These are phyloP conservation scores for Phallusia fumigata DNA, from an alignment of 23 tunicate genomes.

Conservation along the genomic window DNA sequence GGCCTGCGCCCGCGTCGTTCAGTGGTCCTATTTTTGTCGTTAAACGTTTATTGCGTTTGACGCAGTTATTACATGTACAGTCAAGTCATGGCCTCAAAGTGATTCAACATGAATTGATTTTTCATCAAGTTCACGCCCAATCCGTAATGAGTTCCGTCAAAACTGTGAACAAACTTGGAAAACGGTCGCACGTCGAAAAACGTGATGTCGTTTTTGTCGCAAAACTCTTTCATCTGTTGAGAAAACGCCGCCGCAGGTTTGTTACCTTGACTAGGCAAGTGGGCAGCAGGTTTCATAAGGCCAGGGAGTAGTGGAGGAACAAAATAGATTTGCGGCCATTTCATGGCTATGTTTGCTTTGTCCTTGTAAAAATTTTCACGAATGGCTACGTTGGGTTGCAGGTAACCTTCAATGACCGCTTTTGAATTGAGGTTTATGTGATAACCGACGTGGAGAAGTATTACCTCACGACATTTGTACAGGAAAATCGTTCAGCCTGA, in stretches of 20 bases:
- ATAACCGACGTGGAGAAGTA: not conserved
- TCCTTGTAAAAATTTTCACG: not conserved
- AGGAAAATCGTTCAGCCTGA: slow-evolving; percentile 15
- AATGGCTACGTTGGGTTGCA: not conserved
- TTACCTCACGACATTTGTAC: not conserved
- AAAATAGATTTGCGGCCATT: slow-evolving; percentile 20
- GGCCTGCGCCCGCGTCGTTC: no score
- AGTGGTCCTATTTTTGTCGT: no score
- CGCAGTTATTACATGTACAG: no score
- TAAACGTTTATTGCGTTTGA: no score
- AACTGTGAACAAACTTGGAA: slow-evolving; percentile 42
- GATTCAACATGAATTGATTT: slow-evolving; percentile 55
- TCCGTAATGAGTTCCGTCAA: slow-evolving; percentile 82
- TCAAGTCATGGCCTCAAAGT: slow-evolving; percentile 24
- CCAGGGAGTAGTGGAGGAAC: slow-evolving; percentile 17
- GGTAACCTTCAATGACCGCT: not conserved
- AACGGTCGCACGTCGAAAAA: slow-evolving; percentile 38
- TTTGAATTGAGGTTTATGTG: not conserved
- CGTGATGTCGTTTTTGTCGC: slow-evolving; percentile 4
- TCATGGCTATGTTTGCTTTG: not conserved
- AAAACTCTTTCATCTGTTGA: slow-evolving; percentile 13
- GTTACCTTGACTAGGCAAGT: not conserved
- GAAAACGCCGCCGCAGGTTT: slow-evolving; percentile 11
- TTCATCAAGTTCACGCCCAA: slow-evolving; percentile 72
- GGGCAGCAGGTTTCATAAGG: not conserved